A percentile compares a stretch with the other conserved stretches of the same genome.
Evolutionary conservation across 2,888 invertebrate genomes (phyloP).

Genomic region (Phalera bucephala): DNA sequence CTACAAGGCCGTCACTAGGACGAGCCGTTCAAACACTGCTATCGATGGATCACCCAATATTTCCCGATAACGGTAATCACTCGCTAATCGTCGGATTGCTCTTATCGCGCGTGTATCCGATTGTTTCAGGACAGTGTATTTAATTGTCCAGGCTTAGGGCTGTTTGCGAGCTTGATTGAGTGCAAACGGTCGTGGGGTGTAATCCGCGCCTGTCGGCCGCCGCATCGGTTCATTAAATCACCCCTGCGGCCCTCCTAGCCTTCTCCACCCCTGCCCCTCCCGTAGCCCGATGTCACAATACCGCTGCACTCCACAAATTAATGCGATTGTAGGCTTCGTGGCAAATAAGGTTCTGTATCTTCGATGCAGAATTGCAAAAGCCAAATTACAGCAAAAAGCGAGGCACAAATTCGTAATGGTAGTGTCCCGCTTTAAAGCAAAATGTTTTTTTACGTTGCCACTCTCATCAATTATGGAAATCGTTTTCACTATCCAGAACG

Average conservation of each 20-base stretch:
- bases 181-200: conserved; percentile 78
- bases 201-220: conserved; percentile 77
- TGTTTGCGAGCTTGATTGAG: conserved; percentile 82
- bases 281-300: conserved; percentile 46
- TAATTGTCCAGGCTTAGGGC: conserved; percentile 77
- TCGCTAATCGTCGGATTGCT: conserved; percentile 60
- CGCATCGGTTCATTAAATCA: conserved; percentile 79
- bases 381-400: conserved; percentile 21
- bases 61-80: conserved; percentile 45
- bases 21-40: conserved; percentile 8
- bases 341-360: conserved; percentile 53
- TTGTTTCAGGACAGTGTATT: conserved; percentile 75
- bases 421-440: too few species aligned
- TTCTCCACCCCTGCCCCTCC: conserved; percentile 28
- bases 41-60: conserved; percentile 40
- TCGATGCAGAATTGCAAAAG: conserved; percentile 34
- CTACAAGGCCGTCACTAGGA: not conserved
- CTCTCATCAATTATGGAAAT: not conserved
- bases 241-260: conserved; percentile 44
- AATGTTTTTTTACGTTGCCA: too few species aligned
- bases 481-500: not conserved
- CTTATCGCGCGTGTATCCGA: conserved; percentile 70
- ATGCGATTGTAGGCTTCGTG: conserved; percentile 69
- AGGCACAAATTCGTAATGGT: too few species aligned
- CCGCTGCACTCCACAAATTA: conserved; percentile 75